Conservation (phyloP, 2,888 invertebrate species). For the Synanthedon andrenaeformis region DNA sequence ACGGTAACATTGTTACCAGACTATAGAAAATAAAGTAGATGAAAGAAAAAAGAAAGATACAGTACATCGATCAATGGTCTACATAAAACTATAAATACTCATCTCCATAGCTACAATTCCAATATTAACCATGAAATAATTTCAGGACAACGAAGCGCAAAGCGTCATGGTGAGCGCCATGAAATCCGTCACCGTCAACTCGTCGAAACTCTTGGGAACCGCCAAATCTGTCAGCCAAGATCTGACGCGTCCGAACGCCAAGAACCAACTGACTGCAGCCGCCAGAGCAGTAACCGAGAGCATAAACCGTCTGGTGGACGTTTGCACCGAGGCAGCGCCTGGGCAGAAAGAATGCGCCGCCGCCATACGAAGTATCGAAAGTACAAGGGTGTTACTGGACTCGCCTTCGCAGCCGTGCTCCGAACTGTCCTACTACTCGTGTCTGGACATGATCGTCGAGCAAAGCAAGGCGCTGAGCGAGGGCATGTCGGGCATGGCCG, state of each 20-base stretch:
- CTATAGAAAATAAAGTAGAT: too few relatives aligned
- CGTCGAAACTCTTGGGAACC: conserved; percentile 85
- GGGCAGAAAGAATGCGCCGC: conserved; percentile 98
- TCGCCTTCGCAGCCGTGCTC: conserved; percentile 90
- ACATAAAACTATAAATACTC: too few relatives aligned
- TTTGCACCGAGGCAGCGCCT: conserved; percentile 90
- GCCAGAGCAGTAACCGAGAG: conserved; percentile 92
- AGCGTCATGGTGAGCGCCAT: conserved; percentile 88
- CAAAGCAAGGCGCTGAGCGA: conserved; percentile 87
- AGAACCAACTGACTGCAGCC: conserved; percentile 88
- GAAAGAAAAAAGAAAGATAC: too few relatives aligned
- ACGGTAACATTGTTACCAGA: too few relatives aligned
- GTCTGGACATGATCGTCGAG: conserved; percentile 89
- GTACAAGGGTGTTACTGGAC: conserved; percentile 83
- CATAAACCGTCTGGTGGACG: conserved; percentile 86
- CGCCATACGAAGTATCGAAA: conserved; percentile 91
- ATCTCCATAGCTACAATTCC: too few relatives aligned
- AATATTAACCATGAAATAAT: too few relatives aligned
- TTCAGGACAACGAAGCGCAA: conserved; percentile 78
- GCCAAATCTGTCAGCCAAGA: conserved; percentile 93
- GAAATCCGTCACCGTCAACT: conserved; percentile 88
- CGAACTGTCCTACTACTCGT: conserved; percentile 92
- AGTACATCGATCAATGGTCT: too few relatives aligned
- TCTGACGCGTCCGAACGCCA: conserved; percentile 89
- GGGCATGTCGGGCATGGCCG: conserved; percentile 95